A percentile compares a stretch with the other conserved stretches of the same genome.
These are phyloP conservation scores for Esperia sulphurella DNA, from an alignment of 2,888 invertebrate genomes.

Conservation along the genomic window DNA sequence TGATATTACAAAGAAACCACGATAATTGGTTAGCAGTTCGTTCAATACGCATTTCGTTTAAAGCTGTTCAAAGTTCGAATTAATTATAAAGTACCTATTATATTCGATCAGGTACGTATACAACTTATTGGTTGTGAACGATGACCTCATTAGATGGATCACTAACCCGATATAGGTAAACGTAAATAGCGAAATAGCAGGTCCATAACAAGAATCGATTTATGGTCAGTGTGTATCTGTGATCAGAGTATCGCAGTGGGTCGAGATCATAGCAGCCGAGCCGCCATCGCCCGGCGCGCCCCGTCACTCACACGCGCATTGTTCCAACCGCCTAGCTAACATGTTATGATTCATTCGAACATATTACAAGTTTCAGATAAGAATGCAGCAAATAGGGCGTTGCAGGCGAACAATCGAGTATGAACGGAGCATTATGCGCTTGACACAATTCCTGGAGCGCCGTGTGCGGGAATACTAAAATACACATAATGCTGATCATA, in stretches of 20 bases:
- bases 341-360: slow-evolving; percentile 57
- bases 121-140: slow-evolving; percentile 38
- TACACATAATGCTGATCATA: not conserved
- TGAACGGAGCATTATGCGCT: slow-evolving; percentile 48
- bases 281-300: slow-evolving; percentile 48
- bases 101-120: slow-evolving; percentile 15
- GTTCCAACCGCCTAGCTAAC: slow-evolving; percentile 56
- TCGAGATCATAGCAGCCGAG: slow-evolving; percentile 56
- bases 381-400: slow-evolving; percentile 70
- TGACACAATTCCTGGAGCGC: slow-evolving; percentile 54
- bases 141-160: slow-evolving; percentile 64
- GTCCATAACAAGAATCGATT: slow-evolving; percentile 67
- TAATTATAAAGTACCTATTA: slow-evolving; percentile 33
- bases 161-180: slow-evolving; percentile 54
- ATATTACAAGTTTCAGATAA: slow-evolving; percentile 65
- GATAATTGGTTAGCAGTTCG: too few species aligned
- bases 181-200: slow-evolving; percentile 62
- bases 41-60: too few species aligned
- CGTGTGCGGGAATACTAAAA: slow-evolving; percentile 29
- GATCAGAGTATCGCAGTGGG: slow-evolving; percentile 53
- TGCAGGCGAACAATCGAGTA: slow-evolving; percentile 57
- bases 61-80: slow-evolving; percentile 19
- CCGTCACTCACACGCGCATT: slow-evolving; percentile 67
- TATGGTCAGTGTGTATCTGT: slow-evolving; percentile 60
- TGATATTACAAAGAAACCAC: too few species aligned